Conservation (phyloP, 2,113 vertebrate genomes). For the Sceloporus undulatus region DNA sequence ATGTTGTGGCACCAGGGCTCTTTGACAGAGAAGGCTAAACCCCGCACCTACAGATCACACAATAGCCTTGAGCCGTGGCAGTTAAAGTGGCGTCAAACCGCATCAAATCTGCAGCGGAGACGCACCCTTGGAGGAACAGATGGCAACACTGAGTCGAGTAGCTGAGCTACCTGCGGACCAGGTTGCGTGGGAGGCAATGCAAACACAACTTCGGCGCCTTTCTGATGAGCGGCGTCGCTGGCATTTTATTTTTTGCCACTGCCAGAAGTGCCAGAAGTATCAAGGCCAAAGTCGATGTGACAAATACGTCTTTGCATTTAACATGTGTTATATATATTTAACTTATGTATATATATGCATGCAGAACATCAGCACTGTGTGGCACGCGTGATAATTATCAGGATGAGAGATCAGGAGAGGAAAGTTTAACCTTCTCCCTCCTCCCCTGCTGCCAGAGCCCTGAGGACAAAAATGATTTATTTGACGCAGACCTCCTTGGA, state of each 20-base stretch:
- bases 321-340: neutral
- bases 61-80: too few relatives aligned
- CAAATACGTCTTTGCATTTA: neutral
- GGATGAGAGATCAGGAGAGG: neutral
- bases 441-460: neutral
- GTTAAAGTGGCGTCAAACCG: too few relatives aligned
- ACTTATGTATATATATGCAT: neutral
- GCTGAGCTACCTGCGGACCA: neutral
- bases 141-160: too few relatives aligned
- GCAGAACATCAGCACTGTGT: neutral
- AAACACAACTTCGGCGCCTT: neutral
- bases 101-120: too few relatives aligned
- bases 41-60: too few relatives aligned
- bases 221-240: neutral
- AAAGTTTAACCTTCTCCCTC: neutral
- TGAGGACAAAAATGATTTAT: too few relatives aligned
- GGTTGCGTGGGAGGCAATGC: neutral
- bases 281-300: neutral
- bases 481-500: too few relatives aligned
- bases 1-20: too few relatives aligned
- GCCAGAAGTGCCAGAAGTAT: neutral
- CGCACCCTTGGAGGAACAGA: too few relatives aligned
- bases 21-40: too few relatives aligned
- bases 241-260: neutral
- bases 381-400: neutral